phyloP scores from a whole-genome alignment of 2,113 vertebrate species.

The Ictalurus furcatus region DNA sequence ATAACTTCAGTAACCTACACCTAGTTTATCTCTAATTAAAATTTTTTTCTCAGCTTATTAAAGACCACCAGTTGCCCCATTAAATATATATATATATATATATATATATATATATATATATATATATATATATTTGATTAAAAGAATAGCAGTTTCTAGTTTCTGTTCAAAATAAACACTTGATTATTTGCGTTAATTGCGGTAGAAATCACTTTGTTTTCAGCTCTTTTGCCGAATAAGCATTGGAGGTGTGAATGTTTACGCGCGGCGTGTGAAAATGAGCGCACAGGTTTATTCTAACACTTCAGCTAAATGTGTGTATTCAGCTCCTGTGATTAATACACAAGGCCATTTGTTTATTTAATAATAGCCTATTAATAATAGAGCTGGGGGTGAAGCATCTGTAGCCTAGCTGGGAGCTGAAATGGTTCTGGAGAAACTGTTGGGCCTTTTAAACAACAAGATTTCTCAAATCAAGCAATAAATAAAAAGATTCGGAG shows the following conservation, averaged over 20 bases:
- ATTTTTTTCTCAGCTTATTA: not conserved
- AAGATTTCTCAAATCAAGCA: not conserved
- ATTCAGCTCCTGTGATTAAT: conserved; percentile 6
- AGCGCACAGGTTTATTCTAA: conserved; percentile 40
- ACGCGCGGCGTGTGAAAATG: conserved; percentile 46
- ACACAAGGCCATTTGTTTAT: not conserved
- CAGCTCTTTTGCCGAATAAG: conserved; percentile 36
- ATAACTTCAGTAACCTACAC: not conserved
- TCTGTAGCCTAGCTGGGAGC: too few species aligned
- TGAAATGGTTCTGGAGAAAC: not conserved
- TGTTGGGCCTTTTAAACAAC: not conserved
- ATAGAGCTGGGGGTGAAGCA: not conserved
- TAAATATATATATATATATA: too few species aligned
- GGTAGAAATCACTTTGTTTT: conserved; percentile 29
- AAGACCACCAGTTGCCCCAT: not conserved
- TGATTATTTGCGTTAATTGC: not conserved
- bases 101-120: too few species aligned
- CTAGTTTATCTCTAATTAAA: not conserved
- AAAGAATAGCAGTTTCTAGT: not conserved
- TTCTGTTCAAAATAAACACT: not conserved
- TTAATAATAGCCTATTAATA: not conserved
- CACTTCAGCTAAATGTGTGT: conserved; percentile 46
- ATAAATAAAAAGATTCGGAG: not conserved
- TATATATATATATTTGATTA: not conserved
- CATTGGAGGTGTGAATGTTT: conserved; percentile 47